phyloP scores from a whole-genome alignment of 2,888 invertebrate genomes.

The Xylocampa areola region DNA sequence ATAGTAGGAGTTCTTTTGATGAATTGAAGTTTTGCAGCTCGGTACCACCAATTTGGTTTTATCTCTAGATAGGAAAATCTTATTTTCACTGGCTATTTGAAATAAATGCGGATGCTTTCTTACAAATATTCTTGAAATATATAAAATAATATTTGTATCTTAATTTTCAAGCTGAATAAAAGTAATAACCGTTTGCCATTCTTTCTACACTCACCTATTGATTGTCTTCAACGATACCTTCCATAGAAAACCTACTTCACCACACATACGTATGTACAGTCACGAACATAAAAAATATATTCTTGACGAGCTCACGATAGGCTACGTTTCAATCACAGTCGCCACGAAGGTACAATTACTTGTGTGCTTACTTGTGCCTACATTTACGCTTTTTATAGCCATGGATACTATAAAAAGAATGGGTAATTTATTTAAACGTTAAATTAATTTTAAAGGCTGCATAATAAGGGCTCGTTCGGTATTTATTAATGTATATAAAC shows the following conservation, averaged over 20 bases:
- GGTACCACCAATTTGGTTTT: no score
- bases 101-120: no score
- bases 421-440: constrained; percentile 4
- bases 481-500: no score
- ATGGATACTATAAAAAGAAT: constrained; percentile 12
- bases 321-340: constrained; percentile 71
- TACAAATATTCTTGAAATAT: no score
- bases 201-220: constrained; percentile 24
- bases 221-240: constrained; percentile 30
- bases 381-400: constrained; percentile 29
- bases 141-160: no score
- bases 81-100: no score
- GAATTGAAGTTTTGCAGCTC: no score
- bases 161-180: background rate
- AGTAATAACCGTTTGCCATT: constrained; percentile 2
- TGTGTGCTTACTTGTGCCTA: constrained; percentile 25
- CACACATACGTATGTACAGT: constrained; percentile 34
- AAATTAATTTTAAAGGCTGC: background rate
- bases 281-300: constrained; percentile 56
- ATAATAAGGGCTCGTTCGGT: no score
- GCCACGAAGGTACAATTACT: constrained; percentile 63
- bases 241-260: constrained; percentile 36
- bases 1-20: no score
- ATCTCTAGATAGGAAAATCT: no score
- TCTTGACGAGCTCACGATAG: constrained; percentile 60